A percentile compares a stretch with the other conserved stretches of the same genome.
Evolutionary conservation across 30 jellyfish, hydroid and myxozoan species (phyloP).

Genomic region (Aurelia sp.): DNA sequence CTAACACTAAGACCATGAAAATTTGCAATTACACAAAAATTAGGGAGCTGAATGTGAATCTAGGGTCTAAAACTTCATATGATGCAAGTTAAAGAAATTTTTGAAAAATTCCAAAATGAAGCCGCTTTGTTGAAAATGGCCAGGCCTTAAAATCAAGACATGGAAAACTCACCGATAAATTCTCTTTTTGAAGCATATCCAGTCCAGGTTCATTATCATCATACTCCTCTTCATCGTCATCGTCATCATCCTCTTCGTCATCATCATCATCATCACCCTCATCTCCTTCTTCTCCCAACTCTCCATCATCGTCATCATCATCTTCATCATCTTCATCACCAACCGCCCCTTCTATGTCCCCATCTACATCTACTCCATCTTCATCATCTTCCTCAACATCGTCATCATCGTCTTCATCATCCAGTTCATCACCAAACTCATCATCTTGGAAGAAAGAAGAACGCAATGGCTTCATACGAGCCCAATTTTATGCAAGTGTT

Average conservation of each 20-base stretch:
- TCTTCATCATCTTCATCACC: slow-evolving; percentile 85
- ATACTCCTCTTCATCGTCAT: slow-evolving; percentile 69
- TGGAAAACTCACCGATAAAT: slow-evolving; percentile 68
- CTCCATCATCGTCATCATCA: slow-evolving; percentile 82
- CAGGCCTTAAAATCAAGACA: not conserved
- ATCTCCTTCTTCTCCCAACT: slow-evolving; percentile 50
- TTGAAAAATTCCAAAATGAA: too few relatives aligned
- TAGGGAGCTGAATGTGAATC: too few relatives aligned
- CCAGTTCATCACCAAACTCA: slow-evolving; percentile 58
- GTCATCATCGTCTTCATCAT: slow-evolving; percentile 69
- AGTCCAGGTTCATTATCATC: slow-evolving; percentile 91
- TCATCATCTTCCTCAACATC: slow-evolving; percentile 80
- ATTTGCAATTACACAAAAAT: too few relatives aligned
- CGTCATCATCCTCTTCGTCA: slow-evolving; percentile 86
- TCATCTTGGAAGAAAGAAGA: slow-evolving; percentile 24
- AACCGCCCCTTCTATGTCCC: slow-evolving; percentile 51
- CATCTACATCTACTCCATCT: slow-evolving; percentile 77
- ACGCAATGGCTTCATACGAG: not conserved
- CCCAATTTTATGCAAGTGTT: not conserved
- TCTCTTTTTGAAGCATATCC: slow-evolving; percentile 84
- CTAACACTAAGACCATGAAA: too few relatives aligned
- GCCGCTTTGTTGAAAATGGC: too few relatives aligned
- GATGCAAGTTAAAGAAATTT: too few relatives aligned
- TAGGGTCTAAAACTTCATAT: too few relatives aligned
- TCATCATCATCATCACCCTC: slow-evolving; percentile 81